These are phyloP conservation scores for Heteronetta atricapilla DNA, from an alignment of 2,113 vertebrate genomes.

Conservation along the genomic window DNA sequence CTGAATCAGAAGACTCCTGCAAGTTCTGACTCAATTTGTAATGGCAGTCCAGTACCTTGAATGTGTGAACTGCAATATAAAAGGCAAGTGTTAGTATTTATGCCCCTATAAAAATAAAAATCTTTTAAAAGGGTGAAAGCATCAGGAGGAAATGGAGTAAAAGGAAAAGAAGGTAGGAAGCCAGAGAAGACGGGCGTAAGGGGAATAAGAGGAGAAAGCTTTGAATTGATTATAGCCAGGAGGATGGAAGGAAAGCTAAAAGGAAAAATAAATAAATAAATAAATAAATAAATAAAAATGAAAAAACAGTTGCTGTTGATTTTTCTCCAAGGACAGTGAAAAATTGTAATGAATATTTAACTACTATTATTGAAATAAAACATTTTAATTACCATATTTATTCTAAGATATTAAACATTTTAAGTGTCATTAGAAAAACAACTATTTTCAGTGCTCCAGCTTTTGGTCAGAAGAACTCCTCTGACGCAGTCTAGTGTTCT, in stretches of 20 bases:
- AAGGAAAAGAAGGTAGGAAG: not conserved
- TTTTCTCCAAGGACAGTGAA: not conserved
- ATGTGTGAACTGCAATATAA: slow-evolving; percentile 25
- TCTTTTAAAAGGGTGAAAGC: not conserved
- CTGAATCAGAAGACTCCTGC: slow-evolving; percentile 48
- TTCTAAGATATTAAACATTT: not conserved
- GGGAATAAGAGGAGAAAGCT: not conserved
- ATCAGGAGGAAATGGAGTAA: not conserved
- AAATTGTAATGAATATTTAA: not conserved
- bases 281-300: not conserved
- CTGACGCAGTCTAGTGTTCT: not conserved
- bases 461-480: not conserved
- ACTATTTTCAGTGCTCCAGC: not conserved
- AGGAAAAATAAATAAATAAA: not conserved
- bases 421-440: not conserved
- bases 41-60: slow-evolving; percentile 11
- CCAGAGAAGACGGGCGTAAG: not conserved
- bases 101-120: slow-evolving; percentile 42
- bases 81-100: slow-evolving; percentile 33
- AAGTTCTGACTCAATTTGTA: slow-evolving; percentile 46
- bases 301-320: not conserved
- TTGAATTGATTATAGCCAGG: not conserved
- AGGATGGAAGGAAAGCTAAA: not conserved
- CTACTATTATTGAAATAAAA: not conserved
- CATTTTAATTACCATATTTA: not conserved